A percentile compares a stretch with the other conserved stretches of the same genome.
These are phyloP conservation scores for Deilephila porcellus DNA, from an alignment of 2,888 invertebrate genomes.

Conservation along the genomic window DNA sequence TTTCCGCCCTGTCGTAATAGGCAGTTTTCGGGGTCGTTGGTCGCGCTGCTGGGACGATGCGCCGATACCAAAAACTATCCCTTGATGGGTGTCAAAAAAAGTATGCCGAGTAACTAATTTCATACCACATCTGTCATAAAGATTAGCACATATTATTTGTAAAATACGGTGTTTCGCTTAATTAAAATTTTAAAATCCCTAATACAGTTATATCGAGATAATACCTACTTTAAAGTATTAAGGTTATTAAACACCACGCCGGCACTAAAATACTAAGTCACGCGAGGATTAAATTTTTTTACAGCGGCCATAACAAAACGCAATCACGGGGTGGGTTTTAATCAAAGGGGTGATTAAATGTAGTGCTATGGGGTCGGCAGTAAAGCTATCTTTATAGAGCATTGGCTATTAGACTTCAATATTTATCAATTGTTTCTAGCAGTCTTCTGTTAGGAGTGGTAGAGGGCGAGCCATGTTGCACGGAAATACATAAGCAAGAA, in stretches of 20 bases:
- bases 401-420: background rate
- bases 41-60: too few species aligned
- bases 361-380: slow-evolving; percentile 37
- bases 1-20: too few species aligned
- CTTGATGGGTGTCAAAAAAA: too few species aligned
- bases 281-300: slow-evolving; percentile 42
- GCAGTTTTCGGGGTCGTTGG: too few species aligned
- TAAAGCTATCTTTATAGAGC: slow-evolving; percentile 41
- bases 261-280: slow-evolving; percentile 37
- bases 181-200: background rate
- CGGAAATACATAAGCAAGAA: too few species aligned
- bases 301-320: slow-evolving; percentile 44
- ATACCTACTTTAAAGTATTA: background rate
- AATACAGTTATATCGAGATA: background rate
- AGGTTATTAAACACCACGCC: slow-evolving; percentile 34
- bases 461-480: too few species aligned
- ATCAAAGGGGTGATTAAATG: slow-evolving; percentile 50
- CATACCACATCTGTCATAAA: too few species aligned
- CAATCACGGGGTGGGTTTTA: slow-evolving; percentile 43
- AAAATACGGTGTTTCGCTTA: background rate
- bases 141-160: too few species aligned
- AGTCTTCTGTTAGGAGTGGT: too few species aligned
- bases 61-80: too few species aligned
- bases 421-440: background rate
- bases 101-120: too few species aligned